phyloP scores from a whole-genome alignment of 2,888 invertebrate species.

The Napeogenes sylphis region DNA sequence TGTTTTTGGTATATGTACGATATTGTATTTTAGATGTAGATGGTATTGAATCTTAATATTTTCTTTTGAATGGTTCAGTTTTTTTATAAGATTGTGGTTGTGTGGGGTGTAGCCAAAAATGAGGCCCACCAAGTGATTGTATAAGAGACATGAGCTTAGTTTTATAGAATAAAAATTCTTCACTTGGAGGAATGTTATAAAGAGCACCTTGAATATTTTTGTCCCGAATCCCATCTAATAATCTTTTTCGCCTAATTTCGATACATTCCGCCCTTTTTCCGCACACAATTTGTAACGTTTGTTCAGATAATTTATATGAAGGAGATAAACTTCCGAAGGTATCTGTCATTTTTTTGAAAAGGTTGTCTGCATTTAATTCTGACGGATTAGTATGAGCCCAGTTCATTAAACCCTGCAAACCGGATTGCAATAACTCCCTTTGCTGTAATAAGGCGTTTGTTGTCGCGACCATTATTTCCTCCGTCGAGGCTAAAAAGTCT shows the following conservation, averaged over 20 bases:
- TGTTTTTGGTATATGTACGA: background rate
- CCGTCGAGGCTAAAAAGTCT: constrained; percentile 4
- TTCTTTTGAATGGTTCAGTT: background rate
- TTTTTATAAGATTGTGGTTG: background rate
- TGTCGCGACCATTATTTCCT: constrained; percentile 9
- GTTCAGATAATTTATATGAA: no score
- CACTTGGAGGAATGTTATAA: no score
- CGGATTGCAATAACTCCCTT: background rate
- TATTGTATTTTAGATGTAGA: background rate
- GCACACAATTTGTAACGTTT: no score
- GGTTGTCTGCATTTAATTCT: no score
- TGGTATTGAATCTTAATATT: no score
- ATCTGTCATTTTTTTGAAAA: no score
- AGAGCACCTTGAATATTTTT: no score
- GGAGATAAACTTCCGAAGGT: constrained; percentile 7
- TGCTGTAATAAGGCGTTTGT: background rate
- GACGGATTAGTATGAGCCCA: background rate
- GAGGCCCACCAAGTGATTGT: background rate
- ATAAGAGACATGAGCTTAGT: no score
- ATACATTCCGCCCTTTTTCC: no score
- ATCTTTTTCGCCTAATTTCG: no score
- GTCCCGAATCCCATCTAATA: no score
- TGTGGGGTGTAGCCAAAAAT: background rate
- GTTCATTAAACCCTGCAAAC: background rate
- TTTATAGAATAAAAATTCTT: no score